phyloP scores from a whole-genome alignment of 2,113 vertebrate genomes.

The Halcyon malimbica region DNA sequence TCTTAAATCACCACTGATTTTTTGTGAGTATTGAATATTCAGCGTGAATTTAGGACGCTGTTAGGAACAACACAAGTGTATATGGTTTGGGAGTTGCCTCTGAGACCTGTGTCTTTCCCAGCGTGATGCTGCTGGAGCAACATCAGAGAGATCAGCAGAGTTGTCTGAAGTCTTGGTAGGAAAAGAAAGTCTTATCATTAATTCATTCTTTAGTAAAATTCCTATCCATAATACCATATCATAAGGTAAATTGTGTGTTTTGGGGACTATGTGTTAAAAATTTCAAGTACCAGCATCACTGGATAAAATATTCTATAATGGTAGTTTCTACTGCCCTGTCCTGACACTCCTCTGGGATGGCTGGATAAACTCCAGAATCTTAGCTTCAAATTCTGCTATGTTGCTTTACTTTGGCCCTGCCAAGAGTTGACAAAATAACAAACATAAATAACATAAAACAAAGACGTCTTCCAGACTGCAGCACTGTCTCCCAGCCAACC shows the following conservation, averaged over 20 bases:
- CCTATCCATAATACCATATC: not conserved
- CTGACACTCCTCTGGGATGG: not conserved
- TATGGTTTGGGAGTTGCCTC: not conserved
- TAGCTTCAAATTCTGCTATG: not conserved
- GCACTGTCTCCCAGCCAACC: not conserved
- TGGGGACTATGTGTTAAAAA: not conserved
- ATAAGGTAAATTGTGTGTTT: not conserved
- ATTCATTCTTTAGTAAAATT: not conserved
- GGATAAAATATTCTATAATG: not conserved
- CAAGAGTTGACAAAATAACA: not conserved
- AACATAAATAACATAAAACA: not conserved
- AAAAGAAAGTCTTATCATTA: not conserved
- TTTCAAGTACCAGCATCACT: not conserved
- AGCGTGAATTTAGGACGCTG: not conserved
- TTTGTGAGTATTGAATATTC: not conserved
- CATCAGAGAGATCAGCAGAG: not conserved
- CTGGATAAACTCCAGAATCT: not conserved
- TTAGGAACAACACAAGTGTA: not conserved
- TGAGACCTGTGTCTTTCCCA: not conserved
- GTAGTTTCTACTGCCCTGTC: not conserved
- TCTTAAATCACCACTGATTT: not conserved
- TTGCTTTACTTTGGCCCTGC: not conserved
- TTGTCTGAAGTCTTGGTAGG: not conserved
- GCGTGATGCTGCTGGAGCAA: not conserved
- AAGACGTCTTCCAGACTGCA: not conserved